Conservation (phyloP, 2,888 invertebrate genomes). For the Corbicula japonica region DNA sequence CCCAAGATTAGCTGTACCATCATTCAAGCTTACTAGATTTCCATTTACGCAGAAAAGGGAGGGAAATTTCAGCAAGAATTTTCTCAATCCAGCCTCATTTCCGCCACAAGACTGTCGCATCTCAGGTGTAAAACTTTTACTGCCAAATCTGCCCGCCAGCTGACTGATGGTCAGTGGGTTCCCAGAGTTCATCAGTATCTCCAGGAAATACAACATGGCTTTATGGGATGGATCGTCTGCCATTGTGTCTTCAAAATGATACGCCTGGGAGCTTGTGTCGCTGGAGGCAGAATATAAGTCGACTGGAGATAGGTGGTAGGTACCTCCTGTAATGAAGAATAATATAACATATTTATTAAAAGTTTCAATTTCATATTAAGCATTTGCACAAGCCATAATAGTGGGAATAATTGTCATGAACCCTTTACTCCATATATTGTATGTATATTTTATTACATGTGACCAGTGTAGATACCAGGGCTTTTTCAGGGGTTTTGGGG, state of each 20-base stretch:
- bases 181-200: conserved; percentile 97
- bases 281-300: no score
- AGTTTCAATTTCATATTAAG: no score
- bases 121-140: conserved; percentile 99
- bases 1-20: conserved; percentile 84
- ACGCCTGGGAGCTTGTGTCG: conserved; percentile 32
- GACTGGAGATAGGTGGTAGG: no score
- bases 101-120: conserved; percentile 93
- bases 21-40: conserved; percentile 83
- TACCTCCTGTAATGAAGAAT: no score
- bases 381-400: no score
- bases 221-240: conserved; percentile 87
- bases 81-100: conserved; percentile 97
- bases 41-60: conserved; percentile 97
- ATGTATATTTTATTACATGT: no score
- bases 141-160: conserved; percentile 99
- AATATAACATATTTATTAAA: no score
- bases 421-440: no score
- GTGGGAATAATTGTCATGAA: no score
- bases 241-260: conserved; percentile 74
- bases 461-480: no score
- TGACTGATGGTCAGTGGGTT: conserved; percentile 98
- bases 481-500: no score
- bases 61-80: conserved; percentile 98
- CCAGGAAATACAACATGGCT: conserved; percentile 97